phyloP scores from a whole-genome alignment of 2,113 vertebrate genomes.

The Hemicordylus capensis region DNA sequence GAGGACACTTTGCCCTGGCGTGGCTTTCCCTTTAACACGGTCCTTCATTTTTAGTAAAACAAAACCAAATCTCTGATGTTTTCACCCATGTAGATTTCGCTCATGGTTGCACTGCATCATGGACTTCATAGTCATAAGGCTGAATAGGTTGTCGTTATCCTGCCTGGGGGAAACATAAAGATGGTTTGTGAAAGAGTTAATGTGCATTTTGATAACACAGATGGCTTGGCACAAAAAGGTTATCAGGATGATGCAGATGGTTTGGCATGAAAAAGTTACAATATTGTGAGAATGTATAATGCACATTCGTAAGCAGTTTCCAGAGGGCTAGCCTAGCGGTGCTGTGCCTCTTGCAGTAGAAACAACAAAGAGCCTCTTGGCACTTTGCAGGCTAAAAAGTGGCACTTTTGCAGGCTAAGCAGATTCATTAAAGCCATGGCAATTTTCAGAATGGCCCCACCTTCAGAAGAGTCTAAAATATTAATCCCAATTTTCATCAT shows the following conservation, averaged over 20 bases:
- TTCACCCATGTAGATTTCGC: background rate
- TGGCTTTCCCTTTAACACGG: no score
- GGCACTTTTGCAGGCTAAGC: background rate
- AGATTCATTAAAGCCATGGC: background rate
- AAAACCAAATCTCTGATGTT: background rate
- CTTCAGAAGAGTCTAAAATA: no score
- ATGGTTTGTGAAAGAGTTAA: background rate
- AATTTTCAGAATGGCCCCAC: background rate
- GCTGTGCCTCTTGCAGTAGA: no score
- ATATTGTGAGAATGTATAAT: background rate
- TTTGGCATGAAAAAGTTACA: background rate
- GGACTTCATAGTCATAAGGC: background rate
- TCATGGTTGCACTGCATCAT: background rate
- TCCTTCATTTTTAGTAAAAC: background rate
- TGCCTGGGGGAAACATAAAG: background rate
- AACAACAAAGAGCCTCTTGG: no score
- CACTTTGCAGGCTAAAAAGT: no score
- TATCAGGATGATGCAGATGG: background rate
- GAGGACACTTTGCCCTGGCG: no score
- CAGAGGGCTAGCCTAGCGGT: no score
- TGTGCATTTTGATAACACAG: background rate
- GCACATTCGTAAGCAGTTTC: no score
- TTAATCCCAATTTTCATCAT: background rate
- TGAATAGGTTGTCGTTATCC: background rate
- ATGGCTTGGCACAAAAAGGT: background rate